phyloP scores from a whole-genome alignment of 2,113 vertebrate species.

The Hippocampus zosterae region DNA sequence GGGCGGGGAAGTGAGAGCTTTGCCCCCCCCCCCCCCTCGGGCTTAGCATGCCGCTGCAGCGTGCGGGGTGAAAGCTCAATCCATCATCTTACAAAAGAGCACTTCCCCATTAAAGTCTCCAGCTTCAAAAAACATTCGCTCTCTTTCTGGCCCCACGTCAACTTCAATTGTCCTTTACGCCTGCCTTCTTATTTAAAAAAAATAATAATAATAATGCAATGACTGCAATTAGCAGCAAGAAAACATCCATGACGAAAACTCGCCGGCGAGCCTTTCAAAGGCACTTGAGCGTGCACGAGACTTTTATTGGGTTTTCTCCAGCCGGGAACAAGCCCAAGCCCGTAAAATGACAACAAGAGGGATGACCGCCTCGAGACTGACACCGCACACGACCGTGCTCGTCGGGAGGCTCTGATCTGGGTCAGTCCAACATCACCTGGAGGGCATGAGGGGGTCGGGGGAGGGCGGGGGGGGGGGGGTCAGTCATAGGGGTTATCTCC shows the following conservation, averaged over 20 bases:
- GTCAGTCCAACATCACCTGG: too few species aligned
- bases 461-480: too few species aligned
- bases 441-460: too few species aligned
- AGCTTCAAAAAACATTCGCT: conserved; percentile 5
- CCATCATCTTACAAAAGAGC: conserved; percentile 21
- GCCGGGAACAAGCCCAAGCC: conserved; percentile 34
- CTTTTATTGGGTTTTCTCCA: conserved; percentile 14
- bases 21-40: conserved; percentile 21
- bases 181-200: background rate
- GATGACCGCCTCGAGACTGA: conserved; percentile 9
- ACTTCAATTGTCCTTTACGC: background rate
- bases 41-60: conserved; percentile 30
- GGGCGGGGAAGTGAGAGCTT: conserved; percentile 28
- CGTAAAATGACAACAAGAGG: conserved; percentile 29
- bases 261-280: background rate
- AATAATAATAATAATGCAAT: too few species aligned
- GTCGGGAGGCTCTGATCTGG: background rate
- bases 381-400: background rate
- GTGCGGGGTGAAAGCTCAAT: conserved; percentile 15
- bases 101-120: conserved; percentile 26
- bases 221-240: background rate
- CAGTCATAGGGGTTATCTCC: background rate
- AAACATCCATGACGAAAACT: background rate
- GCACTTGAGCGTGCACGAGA: background rate
- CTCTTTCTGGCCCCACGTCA: conserved; percentile 1